These are phyloP conservation scores for Samia ricini DNA, from an alignment of 1,140 invertebrate species.

Conservation along the genomic window DNA sequence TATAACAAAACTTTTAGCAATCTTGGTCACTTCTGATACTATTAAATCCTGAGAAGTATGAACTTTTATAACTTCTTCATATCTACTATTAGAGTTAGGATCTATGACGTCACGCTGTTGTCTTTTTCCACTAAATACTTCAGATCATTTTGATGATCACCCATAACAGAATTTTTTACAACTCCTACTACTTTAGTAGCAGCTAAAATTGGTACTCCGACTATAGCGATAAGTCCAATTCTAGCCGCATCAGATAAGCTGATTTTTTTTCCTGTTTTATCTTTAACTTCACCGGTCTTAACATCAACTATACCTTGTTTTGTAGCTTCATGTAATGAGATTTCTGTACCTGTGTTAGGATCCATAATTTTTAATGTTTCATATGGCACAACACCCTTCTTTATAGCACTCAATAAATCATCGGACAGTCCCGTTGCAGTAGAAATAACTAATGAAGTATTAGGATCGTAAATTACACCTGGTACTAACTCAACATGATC, in stretches of 20 bases:
- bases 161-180: constrained; percentile 73
- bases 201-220: constrained; percentile 84
- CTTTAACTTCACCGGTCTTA: constrained; percentile 83
- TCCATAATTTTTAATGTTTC: constrained; percentile 86
- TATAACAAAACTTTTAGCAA: constrained; percentile 2
- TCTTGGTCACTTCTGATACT: constrained; percentile 11
- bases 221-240: constrained; percentile 83
- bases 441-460: constrained; percentile 82
- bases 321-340: constrained; percentile 88
- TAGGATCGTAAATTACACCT: constrained; percentile 85
- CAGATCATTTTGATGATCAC: constrained; percentile 85
- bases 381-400: constrained; percentile 82
- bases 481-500: constrained; percentile 81
- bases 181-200: constrained; percentile 78
- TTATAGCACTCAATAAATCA: constrained; percentile 82
- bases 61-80: constrained; percentile 37
- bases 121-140: constrained; percentile 84
- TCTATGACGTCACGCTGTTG: constrained; percentile 67
- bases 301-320: constrained; percentile 86
- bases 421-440: constrained; percentile 80
- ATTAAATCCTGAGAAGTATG: constrained; percentile 13
- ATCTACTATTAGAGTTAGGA: constrained; percentile 15
- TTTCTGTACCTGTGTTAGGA: constrained; percentile 83
- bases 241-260: constrained; percentile 86
- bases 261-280: constrained; percentile 81